These are phyloP conservation scores for Hirtodrosophila cameraria DNA, from an alignment of 2,888 invertebrate species.

Conservation along the genomic window DNA sequence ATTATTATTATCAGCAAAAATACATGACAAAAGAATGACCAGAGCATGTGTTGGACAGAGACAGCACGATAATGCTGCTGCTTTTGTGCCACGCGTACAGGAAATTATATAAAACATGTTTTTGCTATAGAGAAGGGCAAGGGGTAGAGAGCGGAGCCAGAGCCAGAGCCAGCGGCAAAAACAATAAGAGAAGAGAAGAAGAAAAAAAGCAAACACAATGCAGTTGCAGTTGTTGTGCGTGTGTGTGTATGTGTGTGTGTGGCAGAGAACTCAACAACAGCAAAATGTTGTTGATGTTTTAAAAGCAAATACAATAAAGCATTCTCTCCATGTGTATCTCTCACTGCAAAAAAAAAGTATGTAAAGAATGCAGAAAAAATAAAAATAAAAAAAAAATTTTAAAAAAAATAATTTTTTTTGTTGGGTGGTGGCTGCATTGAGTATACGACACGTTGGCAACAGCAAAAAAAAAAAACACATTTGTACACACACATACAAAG, in stretches of 20 bases:
- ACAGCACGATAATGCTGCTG: slow-evolving; percentile 58
- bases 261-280: slow-evolving; percentile 33
- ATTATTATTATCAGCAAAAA: slow-evolving; percentile 74
- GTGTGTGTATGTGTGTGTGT: slow-evolving; percentile 24
- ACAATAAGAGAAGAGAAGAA: slow-evolving; percentile 49
- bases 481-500: slow-evolving; percentile 7
- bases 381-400: slow-evolving; percentile 19
- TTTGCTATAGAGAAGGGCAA: slow-evolving; percentile 21
- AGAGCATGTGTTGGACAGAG: slow-evolving; percentile 5
- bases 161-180: slow-evolving; percentile 49
- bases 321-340: slow-evolving; percentile 33
- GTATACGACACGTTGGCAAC: slow-evolving; percentile 71
- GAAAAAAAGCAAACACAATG: slow-evolving; percentile 45
- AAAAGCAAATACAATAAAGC: slow-evolving; percentile 69
- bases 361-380: slow-evolving; percentile 39
- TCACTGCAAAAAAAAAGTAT: slow-evolving; percentile 37
- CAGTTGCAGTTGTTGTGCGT: slow-evolving; percentile 53
- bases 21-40: slow-evolving; percentile 66
- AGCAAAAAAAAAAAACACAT: slow-evolving; percentile 27
- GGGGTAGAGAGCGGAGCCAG: not conserved
- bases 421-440: slow-evolving; percentile 64
- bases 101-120: slow-evolving; percentile 80
- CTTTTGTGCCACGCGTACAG: slow-evolving; percentile 77
- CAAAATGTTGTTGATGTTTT: slow-evolving; percentile 68
- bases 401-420: slow-evolving; percentile 17